Percentiles rank a stretch among this genome's conserved stretches.
Conservation (phyloP, 2,113 vertebrate species). For the Blennius ocellaris region DNA sequence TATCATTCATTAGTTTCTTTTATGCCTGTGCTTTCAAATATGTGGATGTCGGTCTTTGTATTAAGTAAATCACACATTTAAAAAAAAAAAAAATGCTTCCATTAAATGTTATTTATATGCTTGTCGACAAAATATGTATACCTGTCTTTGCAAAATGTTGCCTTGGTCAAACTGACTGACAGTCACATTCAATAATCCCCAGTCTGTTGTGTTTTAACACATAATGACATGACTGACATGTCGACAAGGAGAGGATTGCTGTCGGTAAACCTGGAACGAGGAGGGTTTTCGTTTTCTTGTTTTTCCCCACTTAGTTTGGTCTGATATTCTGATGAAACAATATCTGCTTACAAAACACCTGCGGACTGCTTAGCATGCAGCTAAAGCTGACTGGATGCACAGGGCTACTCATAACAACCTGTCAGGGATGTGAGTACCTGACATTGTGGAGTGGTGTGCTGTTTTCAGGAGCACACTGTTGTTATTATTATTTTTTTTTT, state of each 20-base stretch:
- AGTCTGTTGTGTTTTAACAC: conserved; percentile 17
- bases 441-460: background rate
- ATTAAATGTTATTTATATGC: conserved; percentile 14
- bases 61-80: background rate
- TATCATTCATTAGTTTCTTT: background rate
- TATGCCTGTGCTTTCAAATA: background rate
- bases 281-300: background rate
- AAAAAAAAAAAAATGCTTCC: background rate
- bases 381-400: background rate
- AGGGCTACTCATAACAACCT: conserved; percentile 21
- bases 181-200: conserved; percentile 5
- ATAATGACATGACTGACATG: conserved; percentile 10
- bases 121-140: background rate
- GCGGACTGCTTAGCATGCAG: conserved; percentile 43
- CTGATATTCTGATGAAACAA: conserved; percentile 29
- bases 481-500: conserved; percentile 12
- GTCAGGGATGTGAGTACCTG: conserved; percentile 2
- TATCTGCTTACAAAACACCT: background rate
- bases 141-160: background rate
- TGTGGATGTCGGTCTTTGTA: background rate
- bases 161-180: conserved; percentile 25
- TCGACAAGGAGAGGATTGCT: background rate
- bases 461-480: conserved; percentile 14
- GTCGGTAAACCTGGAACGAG: conserved; percentile 8
- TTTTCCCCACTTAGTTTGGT: conserved; percentile 16